Evolutionary conservation across 2,113 vertebrate genomes (phyloP), one percentile per base, ranked within the genome.

Genomic region (Etheostoma cragini): DNA sequence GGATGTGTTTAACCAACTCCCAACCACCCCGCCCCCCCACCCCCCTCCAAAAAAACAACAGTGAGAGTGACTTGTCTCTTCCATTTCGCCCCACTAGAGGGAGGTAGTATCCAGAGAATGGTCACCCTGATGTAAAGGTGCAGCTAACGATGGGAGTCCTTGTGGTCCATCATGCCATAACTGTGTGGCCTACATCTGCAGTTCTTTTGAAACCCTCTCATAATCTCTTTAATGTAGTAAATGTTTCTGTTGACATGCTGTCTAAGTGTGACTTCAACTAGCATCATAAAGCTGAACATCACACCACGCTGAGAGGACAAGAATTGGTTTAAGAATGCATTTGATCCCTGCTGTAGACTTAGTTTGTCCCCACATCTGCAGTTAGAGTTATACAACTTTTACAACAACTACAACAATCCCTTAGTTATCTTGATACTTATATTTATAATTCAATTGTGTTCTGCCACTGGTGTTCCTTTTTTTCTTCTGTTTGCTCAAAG

Each of bases 21-120:
- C 26, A 30, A 46, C 61, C 24, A n/a, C 13, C 10, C 24, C 30
- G 2, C 30, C 30, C 30, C 30, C 30, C 61, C 24, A n/a, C 17
- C 16, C 10, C 24, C 4, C 0, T 24, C 52, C 13, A 24, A 16
- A 8, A n/a, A 0, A 50, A 16, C 8, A 22, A 21, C 8, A n/a
- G 0, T 56, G 21, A 22, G 11, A 24, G 5, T 13, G 6, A 12
- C 33, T 7, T 47, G 54, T 57, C 10, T 1, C 64, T 61, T 5
- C 22, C 45, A 6, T 3, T 3, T 13, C 6, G 0, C 0, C 54
- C 89, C 90, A 90, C 81, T 16, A 82, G 90, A 78, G 89, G 83
- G 89, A 16, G 49, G 33, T 38, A 88, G 58, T 21, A 3, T 76
- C 47, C 21, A 71, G 8, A 19, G 26, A 61, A 87, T 83, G 26